A percentile compares a stretch with the other conserved stretches of the same genome.
phyloP scores from a whole-genome alignment of 2,797 vertebrate species.

The Cirrhinus mrigala region DNA sequence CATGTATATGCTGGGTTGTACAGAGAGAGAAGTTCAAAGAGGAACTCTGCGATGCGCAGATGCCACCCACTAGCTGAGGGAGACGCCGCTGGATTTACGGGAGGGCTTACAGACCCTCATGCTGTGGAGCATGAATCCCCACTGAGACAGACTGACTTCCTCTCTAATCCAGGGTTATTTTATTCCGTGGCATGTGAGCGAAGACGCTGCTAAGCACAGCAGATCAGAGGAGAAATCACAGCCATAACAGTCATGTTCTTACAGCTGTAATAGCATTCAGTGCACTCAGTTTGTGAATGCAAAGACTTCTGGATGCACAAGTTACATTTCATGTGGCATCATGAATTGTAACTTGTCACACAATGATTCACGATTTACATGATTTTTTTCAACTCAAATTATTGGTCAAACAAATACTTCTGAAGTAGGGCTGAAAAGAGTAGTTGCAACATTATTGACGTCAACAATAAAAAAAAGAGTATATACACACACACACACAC shows the following conservation, averaged over 20 bases:
- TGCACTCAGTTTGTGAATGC: not conserved
- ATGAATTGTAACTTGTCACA: not conserved
- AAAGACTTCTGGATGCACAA: not conserved
- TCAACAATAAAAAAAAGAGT: too few species aligned
- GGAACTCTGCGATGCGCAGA: constrained; percentile 15
- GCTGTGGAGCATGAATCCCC: constrained; percentile 9
- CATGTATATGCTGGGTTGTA: not conserved
- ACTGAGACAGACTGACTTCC: constrained; percentile 10
- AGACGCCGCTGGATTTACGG: constrained; percentile 25
- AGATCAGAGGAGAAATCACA: constrained; percentile 3
- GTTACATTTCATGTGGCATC: not conserved
- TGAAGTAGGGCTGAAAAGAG: not conserved
- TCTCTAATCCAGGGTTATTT: constrained; percentile 17
- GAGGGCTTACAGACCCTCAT: constrained; percentile 20
- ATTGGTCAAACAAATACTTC: not conserved
- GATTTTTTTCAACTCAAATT: not conserved
- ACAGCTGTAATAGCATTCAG: not conserved
- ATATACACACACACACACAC: too few species aligned
- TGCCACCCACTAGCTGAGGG: constrained; percentile 26
- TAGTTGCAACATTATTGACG: too few species aligned
- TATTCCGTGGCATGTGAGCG: not conserved
- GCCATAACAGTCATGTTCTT: not conserved
- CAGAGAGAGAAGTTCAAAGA: constrained; percentile 27
- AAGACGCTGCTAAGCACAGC: not conserved
- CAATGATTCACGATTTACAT: not conserved